Evolutionary conservation across 2,797 vertebrate genomes (phyloP).

Genomic region (Dromococcyx pavoninus): DNA sequence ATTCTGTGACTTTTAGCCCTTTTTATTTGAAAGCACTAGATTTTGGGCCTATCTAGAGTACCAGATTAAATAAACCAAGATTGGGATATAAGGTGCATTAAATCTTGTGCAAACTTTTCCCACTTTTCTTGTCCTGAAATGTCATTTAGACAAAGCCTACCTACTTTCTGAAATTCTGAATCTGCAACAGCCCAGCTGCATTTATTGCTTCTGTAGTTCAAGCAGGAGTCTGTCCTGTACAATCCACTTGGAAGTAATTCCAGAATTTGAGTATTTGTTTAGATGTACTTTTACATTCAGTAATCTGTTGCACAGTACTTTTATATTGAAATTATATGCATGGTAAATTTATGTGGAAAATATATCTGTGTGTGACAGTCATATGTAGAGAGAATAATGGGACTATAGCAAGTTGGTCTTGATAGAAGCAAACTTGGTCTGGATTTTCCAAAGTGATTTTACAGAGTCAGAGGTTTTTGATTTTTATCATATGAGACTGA

Average conservation of each 20-base stretch:
- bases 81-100: background rate
- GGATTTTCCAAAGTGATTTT: background rate
- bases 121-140: background rate
- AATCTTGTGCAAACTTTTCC: background rate
- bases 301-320: background rate
- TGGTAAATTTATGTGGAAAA: background rate
- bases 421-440: background rate
- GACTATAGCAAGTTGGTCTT: background rate
- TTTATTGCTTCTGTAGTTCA: background rate
- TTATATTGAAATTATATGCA: background rate
- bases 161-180: background rate
- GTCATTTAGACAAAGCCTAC: background rate
- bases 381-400: background rate
- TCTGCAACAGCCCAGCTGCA: background rate
- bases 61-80: background rate
- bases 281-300: background rate
- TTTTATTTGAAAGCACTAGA: background rate
- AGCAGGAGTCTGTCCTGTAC: background rate
- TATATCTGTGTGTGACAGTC: background rate
- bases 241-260: background rate
- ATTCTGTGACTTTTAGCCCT: fast-evolving
- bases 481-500: background rate
- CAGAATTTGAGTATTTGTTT: background rate
- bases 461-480: background rate
- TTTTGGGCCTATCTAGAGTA: background rate